These are phyloP conservation scores for Drosophila mimica DNA, from an alignment of 2,888 invertebrate species.

Conservation along the genomic window DNA sequence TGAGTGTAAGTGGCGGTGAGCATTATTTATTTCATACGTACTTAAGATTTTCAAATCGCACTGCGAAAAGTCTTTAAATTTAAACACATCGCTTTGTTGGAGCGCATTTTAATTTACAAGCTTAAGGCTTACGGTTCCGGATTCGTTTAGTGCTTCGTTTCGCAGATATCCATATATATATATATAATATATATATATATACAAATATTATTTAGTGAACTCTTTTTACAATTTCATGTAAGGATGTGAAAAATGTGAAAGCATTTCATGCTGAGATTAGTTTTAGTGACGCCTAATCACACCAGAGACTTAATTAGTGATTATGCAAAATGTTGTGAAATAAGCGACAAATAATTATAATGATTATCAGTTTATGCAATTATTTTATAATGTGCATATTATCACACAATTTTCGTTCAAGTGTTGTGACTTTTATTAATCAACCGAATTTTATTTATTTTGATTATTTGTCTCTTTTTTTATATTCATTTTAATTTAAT, in stretches of 20 bases:
- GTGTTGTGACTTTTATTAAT: slow-evolving; percentile 17
- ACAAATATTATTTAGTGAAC: not conserved
- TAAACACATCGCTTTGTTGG: slow-evolving; percentile 26
- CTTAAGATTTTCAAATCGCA: slow-evolving; percentile 30
- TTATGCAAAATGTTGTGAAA: slow-evolving; percentile 26
- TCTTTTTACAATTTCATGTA: slow-evolving; percentile 16
- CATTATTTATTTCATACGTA: slow-evolving; percentile 52
- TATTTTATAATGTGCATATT: slow-evolving; percentile 22
- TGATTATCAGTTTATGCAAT: slow-evolving; percentile 23
- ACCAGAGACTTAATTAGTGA: not conserved
- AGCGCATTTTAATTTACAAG: slow-evolving; percentile 51
- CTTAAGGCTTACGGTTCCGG: slow-evolving; percentile 29
- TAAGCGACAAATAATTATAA: not conserved
- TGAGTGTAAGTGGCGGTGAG: slow-evolving; percentile 23
- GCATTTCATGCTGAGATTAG: not conserved
- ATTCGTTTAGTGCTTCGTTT: not conserved
- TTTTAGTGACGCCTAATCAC: not conserved
- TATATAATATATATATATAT: not conserved
- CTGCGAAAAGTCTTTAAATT: slow-evolving; percentile 67
- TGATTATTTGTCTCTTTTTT: slow-evolving; percentile 8
- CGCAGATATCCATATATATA: not conserved
- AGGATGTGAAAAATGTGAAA: slow-evolving; percentile 26
- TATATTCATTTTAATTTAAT: slow-evolving; percentile 11
- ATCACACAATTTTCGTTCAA: slow-evolving; percentile 24
- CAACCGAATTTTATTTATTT: slow-evolving; percentile 1